A percentile compares a stretch with the other conserved stretches of the same genome.
Conservation (phyloP, 2,888 invertebrate genomes). For the Drosophila niveifrons region DNA sequence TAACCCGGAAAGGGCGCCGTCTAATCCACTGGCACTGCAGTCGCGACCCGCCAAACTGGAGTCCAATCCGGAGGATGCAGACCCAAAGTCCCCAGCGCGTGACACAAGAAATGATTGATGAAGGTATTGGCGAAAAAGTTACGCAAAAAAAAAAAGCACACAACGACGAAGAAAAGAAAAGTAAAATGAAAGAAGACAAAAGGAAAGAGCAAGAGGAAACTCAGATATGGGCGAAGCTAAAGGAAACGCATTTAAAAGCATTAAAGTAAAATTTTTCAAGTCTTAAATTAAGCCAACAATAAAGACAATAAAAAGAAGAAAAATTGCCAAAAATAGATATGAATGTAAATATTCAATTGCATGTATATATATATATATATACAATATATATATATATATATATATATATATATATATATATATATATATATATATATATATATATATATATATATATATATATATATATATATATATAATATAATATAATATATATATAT, state of each 20-base stretch:
- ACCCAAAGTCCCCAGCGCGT: conserved; percentile 65
- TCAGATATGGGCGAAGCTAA: conserved; percentile 35
- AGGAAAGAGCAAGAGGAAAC: conserved; percentile 3
- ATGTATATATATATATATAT: neutral
- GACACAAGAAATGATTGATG: conserved; percentile 78
- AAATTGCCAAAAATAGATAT: neutral
- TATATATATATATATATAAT: neutral
- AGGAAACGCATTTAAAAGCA: conserved; percentile 68
- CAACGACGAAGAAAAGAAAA: conserved; percentile 22
- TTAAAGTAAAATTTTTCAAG: conserved; percentile 50
- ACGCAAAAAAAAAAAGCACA: conserved; percentile 32
- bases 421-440: neutral
- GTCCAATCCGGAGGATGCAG: conserved; percentile 51
- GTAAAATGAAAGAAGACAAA: conserved; percentile 26
- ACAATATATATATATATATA: neutral
- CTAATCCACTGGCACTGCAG: conserved; percentile 73
- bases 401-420: neutral
- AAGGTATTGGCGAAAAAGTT: conserved; percentile 69
- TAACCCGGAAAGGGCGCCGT: conserved; percentile 70
- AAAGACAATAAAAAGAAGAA: neutral
- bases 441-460: neutral
- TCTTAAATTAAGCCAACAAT: conserved; percentile 48
- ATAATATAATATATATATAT: too few relatives aligned
- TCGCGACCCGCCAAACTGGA: conserved; percentile 61
- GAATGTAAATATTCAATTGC: too few relatives aligned